Base-by-base conservation (phyloP, 2,797 vertebrate species). In the Acridotheres tristis region DNA sequence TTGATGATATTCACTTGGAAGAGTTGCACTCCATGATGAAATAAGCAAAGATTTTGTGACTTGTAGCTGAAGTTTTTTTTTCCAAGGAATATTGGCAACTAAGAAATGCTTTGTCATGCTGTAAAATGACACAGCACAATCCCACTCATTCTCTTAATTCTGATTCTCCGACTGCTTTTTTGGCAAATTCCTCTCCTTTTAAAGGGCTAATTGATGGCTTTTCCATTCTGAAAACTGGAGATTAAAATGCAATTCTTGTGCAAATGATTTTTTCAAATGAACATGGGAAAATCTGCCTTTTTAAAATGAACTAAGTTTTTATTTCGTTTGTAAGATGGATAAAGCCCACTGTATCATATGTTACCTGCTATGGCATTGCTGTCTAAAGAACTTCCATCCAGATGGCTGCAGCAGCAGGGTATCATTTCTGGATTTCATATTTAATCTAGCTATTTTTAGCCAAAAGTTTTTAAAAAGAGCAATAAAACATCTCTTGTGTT, bases 401-500 rank as follows among this genome's bases (percentile, higher is more conserved):
- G 36, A 81, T 91, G 54, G 38, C 88, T 90, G 77, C 51, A 92
- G 38, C 47, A 89, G 69, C 69, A 79, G 59, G 19, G 18, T 76
- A 10, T 82, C 1, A 20, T 47, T 85, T 76, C 62, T 89, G 59
- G 62, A 61, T 80, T 91, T 85, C 80, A 15, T 54, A 45, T 90
- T 90, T 67, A 68, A 71, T 80, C 53, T 73, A 58, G 26, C 72
- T 78, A 54, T 92, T 93, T 94, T 82, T 43, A 27, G 32, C 50
- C 20, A 4, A 19, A 69, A 75, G 61, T 42, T 16, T 16, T 59
- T 40, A 25, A n/a, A 22, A 67, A 45, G 9, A 65, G 17, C 62
- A 75, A 94, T 94, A 65, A 91, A 93, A 55, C 55, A 55, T 78
- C 47, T 89, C 81, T 85, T 94, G 74, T 94, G 92, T 90, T 10